Evolutionary conservation across 2,113 vertebrate genomes (phyloP), one percentile per base, ranked within the genome.

Genomic region (Fukomys damarensis): DNA sequence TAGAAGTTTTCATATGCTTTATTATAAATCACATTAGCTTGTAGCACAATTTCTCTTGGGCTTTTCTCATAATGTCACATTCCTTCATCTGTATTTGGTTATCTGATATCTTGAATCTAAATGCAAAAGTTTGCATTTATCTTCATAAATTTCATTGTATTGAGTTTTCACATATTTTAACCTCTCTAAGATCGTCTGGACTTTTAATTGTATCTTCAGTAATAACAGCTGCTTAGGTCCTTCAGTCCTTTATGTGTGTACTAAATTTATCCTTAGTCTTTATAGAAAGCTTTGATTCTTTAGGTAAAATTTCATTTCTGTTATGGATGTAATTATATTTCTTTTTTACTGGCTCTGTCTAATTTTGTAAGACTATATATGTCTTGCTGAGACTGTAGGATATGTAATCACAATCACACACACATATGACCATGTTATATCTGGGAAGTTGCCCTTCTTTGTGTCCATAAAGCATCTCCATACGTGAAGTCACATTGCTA

Each of bases 81-180:
- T 65, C 12, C 52, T 93, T 94, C 28, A 56, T n/a, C 46, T 97
- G 59, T 38, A 90, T 87, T 90, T 86, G 24, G 66, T 28, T 66
- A 26, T 68, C 76, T 43, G 84, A 81, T 84, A 94, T 63, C 14
- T 22, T 38, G 79, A 91, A 61, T 61, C 41, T 74, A 74, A 74
- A 74, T 28, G 24, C 46, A 68, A 70, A 83, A 17, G 65, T 91
- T 90, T 72, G 70, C 35, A 20, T 87, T 63, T 90, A 72, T 87
- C 30, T 41, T 72, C 11, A n/a, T 83, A 89, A n/a, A 66, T 91
- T 95, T 95, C 38, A 17, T 83, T 76, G 54, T 72, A 16, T 77
- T 86, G 35, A 35, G 30, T 76, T 90, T 28, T 56, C n/a, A 17
- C 20, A 92, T 20, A 0, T 72, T 92, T 86, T 61, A 2, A 77